Evolutionary conservation across 2,797 vertebrate genomes (phyloP).

Genomic region (Erpetoichthys calabaricus): DNA sequence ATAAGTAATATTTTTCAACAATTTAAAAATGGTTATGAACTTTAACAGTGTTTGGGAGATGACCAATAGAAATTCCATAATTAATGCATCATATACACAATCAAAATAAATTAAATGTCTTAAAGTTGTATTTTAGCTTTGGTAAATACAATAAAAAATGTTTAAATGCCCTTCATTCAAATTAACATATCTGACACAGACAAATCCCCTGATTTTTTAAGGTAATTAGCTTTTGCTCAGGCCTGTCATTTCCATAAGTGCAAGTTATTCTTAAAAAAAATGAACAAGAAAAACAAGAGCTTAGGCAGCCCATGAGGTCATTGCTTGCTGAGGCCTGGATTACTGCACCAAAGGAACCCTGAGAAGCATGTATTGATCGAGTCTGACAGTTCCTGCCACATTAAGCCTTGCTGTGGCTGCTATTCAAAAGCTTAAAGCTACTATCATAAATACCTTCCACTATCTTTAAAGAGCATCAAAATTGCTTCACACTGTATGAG

Average conservation of each 20-base stretch:
- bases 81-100: too few relatives aligned
- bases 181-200: constrained; percentile 21
- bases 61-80: too few relatives aligned
- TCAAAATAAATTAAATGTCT: too few relatives aligned
- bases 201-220: constrained; percentile 39
- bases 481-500: constrained; percentile 57
- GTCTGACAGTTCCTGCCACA: constrained; percentile 75
- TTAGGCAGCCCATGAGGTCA: constrained; percentile 74
- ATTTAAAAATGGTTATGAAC: too few relatives aligned
- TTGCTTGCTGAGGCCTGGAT: constrained; percentile 68
- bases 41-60: too few relatives aligned
- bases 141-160: constrained; percentile 1
- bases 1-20: too few relatives aligned
- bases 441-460: constrained; percentile 65
- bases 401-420: constrained; percentile 71
- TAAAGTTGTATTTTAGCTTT: too few relatives aligned
- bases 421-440: constrained; percentile 64
- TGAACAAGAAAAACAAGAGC: constrained; percentile 62
- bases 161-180: constrained; percentile 12
- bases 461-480: constrained; percentile 70
- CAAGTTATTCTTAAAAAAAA: constrained; percentile 53
- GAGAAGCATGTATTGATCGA: constrained; percentile 75
- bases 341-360: constrained; percentile 73
- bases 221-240: constrained; percentile 65
- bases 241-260: constrained; percentile 61